Conservation (phyloP, 1,140 invertebrate genomes). For the Charaxes varanes region DNA sequence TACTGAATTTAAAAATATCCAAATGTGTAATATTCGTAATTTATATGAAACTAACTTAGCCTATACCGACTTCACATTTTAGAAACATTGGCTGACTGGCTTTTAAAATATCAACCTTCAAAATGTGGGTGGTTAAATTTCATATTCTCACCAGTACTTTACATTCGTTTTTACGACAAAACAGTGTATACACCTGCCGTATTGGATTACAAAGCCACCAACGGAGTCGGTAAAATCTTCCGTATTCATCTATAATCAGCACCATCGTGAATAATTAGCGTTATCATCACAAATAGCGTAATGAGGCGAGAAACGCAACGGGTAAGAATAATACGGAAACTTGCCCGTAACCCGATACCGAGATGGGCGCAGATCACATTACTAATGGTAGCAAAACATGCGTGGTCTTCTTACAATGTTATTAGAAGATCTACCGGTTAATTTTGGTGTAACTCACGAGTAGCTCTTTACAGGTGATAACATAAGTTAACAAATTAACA, state of each 20-base stretch:
- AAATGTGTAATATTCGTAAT: no score
- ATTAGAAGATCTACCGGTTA: no score
- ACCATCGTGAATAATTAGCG: conserved; percentile 1
- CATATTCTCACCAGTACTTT: background rate
- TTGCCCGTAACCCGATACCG: conserved; percentile 24
- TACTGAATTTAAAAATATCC: background rate
- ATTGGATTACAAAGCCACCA: background rate
- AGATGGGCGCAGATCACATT: conserved; percentile 26
- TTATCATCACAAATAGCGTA: conserved; percentile 9
- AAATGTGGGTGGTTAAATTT: background rate
- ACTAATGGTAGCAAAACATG: conserved; percentile 27
- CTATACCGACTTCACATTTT: no score
- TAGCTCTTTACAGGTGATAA: no score
- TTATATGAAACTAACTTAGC: no score
- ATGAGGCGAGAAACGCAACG: conserved; percentile 10
- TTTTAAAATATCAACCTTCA: no score
- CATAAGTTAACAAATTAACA: no score
- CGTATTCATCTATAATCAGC: conserved; percentile 4
- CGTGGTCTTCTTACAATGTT: conserved; percentile 20
- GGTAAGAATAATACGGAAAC: conserved; percentile 20
- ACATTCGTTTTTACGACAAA: no score
- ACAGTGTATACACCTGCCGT: no score
- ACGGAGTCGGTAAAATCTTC: conserved; percentile 1
- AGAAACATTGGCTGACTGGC: no score
- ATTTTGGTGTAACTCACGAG: no score